Base-by-base conservation (phyloP, 37 sponge, comb jelly and placozoan species). In the Dysidea cf. avara region DNA sequence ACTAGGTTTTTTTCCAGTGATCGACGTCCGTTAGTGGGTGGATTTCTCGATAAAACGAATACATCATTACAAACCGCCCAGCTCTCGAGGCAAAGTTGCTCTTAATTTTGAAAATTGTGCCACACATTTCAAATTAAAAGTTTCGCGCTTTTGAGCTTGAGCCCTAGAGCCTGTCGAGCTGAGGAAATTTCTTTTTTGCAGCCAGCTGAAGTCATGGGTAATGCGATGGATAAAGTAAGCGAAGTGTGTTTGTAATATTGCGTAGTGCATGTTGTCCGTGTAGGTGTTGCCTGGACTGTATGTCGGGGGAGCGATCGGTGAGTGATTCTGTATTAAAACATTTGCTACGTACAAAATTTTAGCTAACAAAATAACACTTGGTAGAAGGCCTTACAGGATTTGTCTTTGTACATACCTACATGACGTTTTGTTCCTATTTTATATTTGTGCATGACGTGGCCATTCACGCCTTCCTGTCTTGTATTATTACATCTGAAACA, bases 1-100 rank as follows among this genome's bases (percentile, higher is more conserved):
- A 88, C 81, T 0, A 97, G 59, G 68, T 82, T 90, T n/a, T 73
- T 74, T 34, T 83, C 76, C 9, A 94, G 69, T 97, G 92, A 28
- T 97, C 92, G 37, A 94, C 90, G 30, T 87, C 81, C 29, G 95
- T 97, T 20, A 95, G 99, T n/a, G 92, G 92, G 62, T 91, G 83
- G 21, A 85, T 33, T 64, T 92, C 88, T 20, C 79, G 63, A 31
- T 83, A 83, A 30, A 87, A 79, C 26, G 92, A 74, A 59, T 95
- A 95, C 96, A 95, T 95, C 39, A 24, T 57, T 43, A 5, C 46
- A 43, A 43, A 5, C 5, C 46, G 7, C 9, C 7, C 46, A 43
- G 46, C 46, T 43, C 9, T 43, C 46, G n/a, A n/a, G n/a, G n/a
- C n/a, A n/a, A n/a, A n/a, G n/a, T n/a, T n/a, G n/a, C n/a, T n/a